These are phyloP conservation scores for Yponomeuta plumbellus DNA, from an alignment of 2,888 invertebrate genomes.

Conservation along the genomic window DNA sequence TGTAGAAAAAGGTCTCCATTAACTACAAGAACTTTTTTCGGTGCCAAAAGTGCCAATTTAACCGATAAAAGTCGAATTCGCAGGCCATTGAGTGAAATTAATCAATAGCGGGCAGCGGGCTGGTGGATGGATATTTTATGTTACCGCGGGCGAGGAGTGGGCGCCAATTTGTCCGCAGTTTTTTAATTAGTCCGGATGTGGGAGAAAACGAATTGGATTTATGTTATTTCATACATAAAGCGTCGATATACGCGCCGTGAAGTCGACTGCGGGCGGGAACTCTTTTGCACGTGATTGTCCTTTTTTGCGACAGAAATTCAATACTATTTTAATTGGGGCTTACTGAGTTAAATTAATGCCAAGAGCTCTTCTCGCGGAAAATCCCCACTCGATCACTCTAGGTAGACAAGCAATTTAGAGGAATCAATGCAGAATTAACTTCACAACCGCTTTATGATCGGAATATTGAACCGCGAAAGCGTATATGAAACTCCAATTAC, in stretches of 20 bases:
- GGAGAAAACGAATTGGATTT: slow-evolving; percentile 65
- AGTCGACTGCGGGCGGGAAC: neutral
- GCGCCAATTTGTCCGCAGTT: slow-evolving; percentile 71
- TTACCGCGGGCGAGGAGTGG: slow-evolving; percentile 67
- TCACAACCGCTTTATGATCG: neutral
- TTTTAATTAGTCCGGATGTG: slow-evolving; percentile 72
- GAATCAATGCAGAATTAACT: too few species aligned
- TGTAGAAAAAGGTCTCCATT: neutral
- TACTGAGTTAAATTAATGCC: neutral
- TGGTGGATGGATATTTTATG: slow-evolving; percentile 71
- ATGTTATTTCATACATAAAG: slow-evolving; percentile 21
- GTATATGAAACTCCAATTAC: slow-evolving; percentile 1
- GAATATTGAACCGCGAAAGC: neutral
- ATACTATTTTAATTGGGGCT: neutral
- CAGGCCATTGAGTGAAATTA: slow-evolving; percentile 68
- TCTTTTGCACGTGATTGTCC: neutral
- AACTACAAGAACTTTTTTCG: neutral
- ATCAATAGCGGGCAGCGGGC: slow-evolving; percentile 56
- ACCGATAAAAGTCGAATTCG: slow-evolving; percentile 49
- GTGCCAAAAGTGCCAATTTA: neutral
- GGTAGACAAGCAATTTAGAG: neutral
- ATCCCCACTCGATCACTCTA: neutral
- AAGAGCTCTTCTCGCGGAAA: neutral
- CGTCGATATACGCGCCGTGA: neutral
- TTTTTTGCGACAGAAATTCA: neutral